Evolutionary conservation across 2,113 vertebrate species (phyloP), one percentile per base, ranked within the genome.

Genomic region (Galeopterus variegatus): DNA sequence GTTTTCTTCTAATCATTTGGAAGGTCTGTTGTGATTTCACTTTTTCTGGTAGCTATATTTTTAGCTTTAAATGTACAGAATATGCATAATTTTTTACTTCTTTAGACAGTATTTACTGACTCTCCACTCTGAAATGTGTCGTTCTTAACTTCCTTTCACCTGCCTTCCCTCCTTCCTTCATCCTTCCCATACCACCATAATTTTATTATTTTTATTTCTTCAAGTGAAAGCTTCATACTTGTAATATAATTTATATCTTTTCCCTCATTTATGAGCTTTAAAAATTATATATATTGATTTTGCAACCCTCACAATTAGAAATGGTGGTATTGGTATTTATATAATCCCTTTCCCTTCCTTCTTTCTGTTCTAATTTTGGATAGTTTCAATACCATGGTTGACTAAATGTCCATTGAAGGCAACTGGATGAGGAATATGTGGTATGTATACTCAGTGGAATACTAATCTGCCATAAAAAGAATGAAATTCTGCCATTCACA

Each of bases 191-290:
- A 31, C 8, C 54, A 82, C 24, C 36, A 75, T 85, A 65, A 21
- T 75, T 54, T 58, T 62, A 48, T 60, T 58, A 54, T 33, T 73
- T 73, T 70, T 83, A 41, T 88, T 85, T 56, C 48, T 94, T 69
- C 26, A 81, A 67, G 65, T 41, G 52, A 93, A 69, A 65, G n/a
- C 8, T 41, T 92, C 52, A 86, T 1, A 52, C 21, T 8, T 76
- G 94, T 41, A 75, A 64, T n/a, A 36, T 52, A 60, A 84, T 36
- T 52, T 33, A 13, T 10, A 24, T 58, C 2, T 21, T 81, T 86
- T 75, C 50, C 12, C 50, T n/a, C 64, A 56, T 65, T 93, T 82
- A 31, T 65, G 6, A 82, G 13, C 10, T 88, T 81, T 58, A 28
- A 54, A 80, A 54, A 50, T 80, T 31, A n/a, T 24, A 26, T 62